A percentile compares a stretch with the other conserved stretches of the same genome.
These are phyloP conservation scores for Leptinotarsa defecta DNA, from an alignment of 1,140 invertebrate genomes.

Conservation along the genomic window DNA sequence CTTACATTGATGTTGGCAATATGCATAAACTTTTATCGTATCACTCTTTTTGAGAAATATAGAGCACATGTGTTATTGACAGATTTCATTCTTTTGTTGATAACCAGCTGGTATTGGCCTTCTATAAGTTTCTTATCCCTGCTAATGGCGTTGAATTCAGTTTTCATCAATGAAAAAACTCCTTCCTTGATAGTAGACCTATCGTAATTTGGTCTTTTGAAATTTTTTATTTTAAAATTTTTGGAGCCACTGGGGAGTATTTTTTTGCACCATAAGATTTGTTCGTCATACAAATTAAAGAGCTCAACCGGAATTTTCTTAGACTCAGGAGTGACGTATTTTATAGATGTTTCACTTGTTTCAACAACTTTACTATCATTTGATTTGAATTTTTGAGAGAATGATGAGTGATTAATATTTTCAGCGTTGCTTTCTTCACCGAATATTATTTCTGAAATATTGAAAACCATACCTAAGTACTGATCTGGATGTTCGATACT, in stretches of 20 bases:
- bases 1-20: constrained; percentile 5
- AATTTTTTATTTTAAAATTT: background rate
- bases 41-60: background rate
- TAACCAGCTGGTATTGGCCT: background rate
- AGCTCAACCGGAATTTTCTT: background rate
- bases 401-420: background rate
- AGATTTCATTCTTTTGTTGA: constrained; percentile 5
- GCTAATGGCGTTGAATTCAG: background rate
- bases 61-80: background rate
- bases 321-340: constrained; percentile 1
- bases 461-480: no score
- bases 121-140: background rate
- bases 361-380: background rate
- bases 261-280: background rate
- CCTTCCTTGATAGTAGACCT: background rate
- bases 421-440: no score
- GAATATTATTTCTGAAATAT: no score
- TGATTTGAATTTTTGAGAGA: background rate
- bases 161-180: background rate
- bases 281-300: background rate
- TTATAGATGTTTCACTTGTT: background rate
- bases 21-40: constrained; percentile 1
- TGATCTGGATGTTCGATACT: background rate
- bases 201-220: background rate
- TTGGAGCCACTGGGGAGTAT: background rate